Evolutionary conservation across 2,113 vertebrate species (phyloP).

Genomic region (Labrus mixtus): DNA sequence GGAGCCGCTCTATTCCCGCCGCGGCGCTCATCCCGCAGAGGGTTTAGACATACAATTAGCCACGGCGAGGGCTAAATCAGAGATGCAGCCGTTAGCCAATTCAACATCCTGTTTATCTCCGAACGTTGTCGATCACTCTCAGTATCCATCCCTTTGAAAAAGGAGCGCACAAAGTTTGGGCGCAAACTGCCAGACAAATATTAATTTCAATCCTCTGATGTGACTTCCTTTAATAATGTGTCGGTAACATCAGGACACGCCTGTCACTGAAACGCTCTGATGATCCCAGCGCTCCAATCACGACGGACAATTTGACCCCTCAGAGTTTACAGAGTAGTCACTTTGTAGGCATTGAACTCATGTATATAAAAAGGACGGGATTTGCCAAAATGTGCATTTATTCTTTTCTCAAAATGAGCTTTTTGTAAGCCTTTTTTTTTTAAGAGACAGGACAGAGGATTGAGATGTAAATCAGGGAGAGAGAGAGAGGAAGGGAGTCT

Average conservation of each 20-base stretch:
- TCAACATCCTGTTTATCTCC: conserved; percentile 21
- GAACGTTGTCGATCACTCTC: conserved; percentile 2
- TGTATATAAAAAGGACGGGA: too few relatives aligned
- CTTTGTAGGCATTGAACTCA: too few relatives aligned
- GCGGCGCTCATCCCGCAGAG: conserved; percentile 69
- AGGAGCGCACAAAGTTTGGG: conserved; percentile 43
- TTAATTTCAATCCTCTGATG: conserved; percentile 50
- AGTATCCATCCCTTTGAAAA: not conserved
- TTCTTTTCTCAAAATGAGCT: too few relatives aligned
- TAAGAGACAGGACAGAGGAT: too few relatives aligned
- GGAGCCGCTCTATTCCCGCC: conserved; percentile 62
- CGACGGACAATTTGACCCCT: conserved; percentile 24
- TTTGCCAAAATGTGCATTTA: too few relatives aligned
- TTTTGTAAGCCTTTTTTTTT: too few relatives aligned
- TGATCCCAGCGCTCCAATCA: conserved; percentile 53
- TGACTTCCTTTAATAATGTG: conserved; percentile 62
- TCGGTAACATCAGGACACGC: conserved; percentile 63
- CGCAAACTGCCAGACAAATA: conserved; percentile 39
- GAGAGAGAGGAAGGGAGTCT: too few relatives aligned
- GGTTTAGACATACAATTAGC: conserved; percentile 83
- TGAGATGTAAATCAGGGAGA: too few relatives aligned
- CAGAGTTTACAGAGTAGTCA: too few relatives aligned
- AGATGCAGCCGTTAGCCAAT: conserved; percentile 41
- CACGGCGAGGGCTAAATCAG: conserved; percentile 65
- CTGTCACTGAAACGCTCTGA: conserved; percentile 60